Evolutionary conservation across 1,140 invertebrate genomes (phyloP).

Genomic region (Saccostrea cuccullata): DNA sequence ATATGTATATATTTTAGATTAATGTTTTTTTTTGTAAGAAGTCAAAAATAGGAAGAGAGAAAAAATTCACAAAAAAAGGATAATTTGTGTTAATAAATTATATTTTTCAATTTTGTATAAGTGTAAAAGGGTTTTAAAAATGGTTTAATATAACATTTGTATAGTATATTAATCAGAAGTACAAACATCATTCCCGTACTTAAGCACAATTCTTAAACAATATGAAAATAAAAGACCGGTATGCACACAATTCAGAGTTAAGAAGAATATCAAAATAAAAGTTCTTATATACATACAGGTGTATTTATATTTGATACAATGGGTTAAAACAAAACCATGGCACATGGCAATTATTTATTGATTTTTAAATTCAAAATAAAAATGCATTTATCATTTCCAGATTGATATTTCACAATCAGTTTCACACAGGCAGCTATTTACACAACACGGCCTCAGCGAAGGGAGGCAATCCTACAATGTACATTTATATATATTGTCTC

Average conservation of each 20-base stretch:
- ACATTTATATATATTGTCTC: neutral
- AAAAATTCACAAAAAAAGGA: neutral
- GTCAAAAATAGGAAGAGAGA: neutral
- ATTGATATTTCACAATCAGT: constrained; percentile 33
- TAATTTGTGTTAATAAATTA: neutral
- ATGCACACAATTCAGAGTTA: neutral
- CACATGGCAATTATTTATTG: neutral
- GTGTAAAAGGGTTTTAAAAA: neutral
- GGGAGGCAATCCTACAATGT: neutral
- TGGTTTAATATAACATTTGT: neutral
- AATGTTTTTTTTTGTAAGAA: neutral
- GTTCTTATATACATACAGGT: too few relatives aligned
- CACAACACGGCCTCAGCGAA: neutral
- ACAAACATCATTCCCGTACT: neutral
- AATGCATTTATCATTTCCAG: neutral
- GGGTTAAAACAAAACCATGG: neutral
- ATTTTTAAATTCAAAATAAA: neutral
- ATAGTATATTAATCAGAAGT: neutral
- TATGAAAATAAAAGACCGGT: neutral
- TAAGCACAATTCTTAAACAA: neutral
- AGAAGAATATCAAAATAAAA: neutral
- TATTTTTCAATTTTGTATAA: neutral
- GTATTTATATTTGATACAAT: neutral
- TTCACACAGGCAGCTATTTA: constrained; percentile 22
- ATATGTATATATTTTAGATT: neutral